Evolutionary conservation across 2,797 vertebrate species (phyloP).

Genomic region (Phataginus tetradactyla): DNA sequence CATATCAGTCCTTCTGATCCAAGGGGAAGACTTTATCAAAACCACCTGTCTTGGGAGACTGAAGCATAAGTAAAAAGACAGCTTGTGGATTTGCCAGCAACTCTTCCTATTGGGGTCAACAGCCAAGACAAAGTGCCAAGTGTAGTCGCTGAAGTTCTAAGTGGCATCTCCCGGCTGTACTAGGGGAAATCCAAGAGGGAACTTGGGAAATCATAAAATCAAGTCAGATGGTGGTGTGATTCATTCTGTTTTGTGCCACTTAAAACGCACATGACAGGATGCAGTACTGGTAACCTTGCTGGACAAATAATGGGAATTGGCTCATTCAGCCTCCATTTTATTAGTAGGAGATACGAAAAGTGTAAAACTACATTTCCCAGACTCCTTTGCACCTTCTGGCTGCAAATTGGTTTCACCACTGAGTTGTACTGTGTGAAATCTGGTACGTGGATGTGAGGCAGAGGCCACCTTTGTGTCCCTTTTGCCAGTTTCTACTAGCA

Average conservation of each 20-base stretch:
- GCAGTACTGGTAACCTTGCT: neutral
- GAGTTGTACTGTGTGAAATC: neutral
- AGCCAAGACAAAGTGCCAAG: neutral
- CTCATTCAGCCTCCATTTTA: neutral
- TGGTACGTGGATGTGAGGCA: neutral
- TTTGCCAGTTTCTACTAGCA: neutral
- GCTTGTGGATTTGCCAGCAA: neutral
- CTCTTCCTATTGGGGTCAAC: neutral
- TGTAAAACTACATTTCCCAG: constrained; percentile 22
- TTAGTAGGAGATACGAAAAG: neutral
- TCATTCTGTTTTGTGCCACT: neutral
- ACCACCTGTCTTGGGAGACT: neutral
- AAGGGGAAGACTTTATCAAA: neutral
- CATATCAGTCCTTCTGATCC: neutral
- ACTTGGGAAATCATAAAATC: neutral
- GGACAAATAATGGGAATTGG: neutral
- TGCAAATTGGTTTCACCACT: neutral
- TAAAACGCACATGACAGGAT: neutral
- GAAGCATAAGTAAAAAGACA: neutral
- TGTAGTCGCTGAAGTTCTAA: neutral
- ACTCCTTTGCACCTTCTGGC: constrained; percentile 22
- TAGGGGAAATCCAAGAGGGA: neutral
- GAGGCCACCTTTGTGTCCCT: neutral
- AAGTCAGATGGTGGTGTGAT: neutral
- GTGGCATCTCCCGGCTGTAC: neutral